phyloP scores from a whole-genome alignment of 1,140 invertebrate species.

The Ostrea edulis region DNA sequence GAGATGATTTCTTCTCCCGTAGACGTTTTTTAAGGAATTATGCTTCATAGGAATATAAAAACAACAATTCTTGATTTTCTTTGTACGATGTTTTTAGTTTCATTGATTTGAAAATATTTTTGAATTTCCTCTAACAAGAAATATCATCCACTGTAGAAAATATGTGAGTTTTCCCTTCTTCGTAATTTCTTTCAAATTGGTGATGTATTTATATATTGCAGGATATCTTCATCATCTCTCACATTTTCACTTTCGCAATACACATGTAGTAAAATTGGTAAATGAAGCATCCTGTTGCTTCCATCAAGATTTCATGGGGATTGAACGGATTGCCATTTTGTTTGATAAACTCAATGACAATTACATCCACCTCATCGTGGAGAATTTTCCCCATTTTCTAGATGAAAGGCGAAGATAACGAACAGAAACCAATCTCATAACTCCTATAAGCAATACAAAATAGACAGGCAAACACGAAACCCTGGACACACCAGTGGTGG shows the following conservation, averaged over 20 bases:
- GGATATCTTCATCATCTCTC: constrained; percentile 47
- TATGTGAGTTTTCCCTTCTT: constrained; percentile 51
- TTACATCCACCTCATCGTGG: constrained; percentile 41
- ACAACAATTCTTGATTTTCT: constrained; percentile 32
- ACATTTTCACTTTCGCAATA: constrained; percentile 45
- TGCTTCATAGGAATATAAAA: no score
- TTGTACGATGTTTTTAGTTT: neutral
- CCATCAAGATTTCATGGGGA: constrained; percentile 40
- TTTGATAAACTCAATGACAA: constrained; percentile 43
- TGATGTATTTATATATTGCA: constrained; percentile 38
- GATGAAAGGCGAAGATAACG: no score
- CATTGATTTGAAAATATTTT: constrained; percentile 24
- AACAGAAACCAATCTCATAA: no score
- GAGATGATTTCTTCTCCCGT: no score
- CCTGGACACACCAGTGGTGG: no score
- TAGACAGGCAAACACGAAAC: no score
- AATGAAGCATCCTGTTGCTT: constrained; percentile 56
- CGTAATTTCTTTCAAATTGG: constrained; percentile 50
- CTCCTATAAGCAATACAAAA: no score
- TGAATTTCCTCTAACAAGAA: constrained; percentile 32
- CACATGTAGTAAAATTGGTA: constrained; percentile 61
- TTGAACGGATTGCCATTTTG: constrained; percentile 49
- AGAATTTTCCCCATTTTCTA: constrained; percentile 55
- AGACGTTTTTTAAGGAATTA: no score
- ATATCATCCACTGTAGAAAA: constrained; percentile 51